Evolutionary conservation across 2,888 invertebrate species (phyloP).

Genomic region (Sesia bembeciformis): DNA sequence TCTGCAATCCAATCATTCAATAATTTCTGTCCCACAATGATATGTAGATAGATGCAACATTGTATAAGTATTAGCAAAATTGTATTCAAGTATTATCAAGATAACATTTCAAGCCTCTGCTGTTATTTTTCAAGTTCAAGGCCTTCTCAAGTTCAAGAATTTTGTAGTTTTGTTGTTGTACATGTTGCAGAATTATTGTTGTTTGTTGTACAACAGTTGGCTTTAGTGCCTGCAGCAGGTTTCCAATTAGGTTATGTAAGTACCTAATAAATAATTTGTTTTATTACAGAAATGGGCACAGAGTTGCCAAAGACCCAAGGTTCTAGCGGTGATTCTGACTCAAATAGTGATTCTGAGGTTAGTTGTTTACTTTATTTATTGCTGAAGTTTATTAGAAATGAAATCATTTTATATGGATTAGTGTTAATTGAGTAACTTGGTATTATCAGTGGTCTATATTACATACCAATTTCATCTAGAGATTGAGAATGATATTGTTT

Average conservation of each 20-base stretch:
- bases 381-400: not conserved
- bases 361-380: constrained; percentile 9
- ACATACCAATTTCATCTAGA: not conserved
- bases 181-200: no score
- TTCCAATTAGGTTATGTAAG: not conserved
- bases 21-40: no score
- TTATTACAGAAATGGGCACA: constrained; percentile 68
- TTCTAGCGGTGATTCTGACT: constrained; percentile 74
- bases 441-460: not conserved
- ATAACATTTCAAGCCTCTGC: no score
- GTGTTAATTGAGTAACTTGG: no score
- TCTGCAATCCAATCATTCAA: no score
- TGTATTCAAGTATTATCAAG: no score
- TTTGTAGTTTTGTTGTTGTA: no score
- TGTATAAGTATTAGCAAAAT: no score
- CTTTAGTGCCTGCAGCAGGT: not conserved
- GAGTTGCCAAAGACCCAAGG: constrained; percentile 68
- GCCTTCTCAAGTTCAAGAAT: no score
- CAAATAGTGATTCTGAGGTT: constrained; percentile 76
- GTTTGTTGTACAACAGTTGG: not conserved
- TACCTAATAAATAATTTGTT: not conserved
- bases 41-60: no score
- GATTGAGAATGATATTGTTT: no score
- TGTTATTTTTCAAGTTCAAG: no score
- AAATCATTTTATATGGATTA: not conserved